phyloP scores from a whole-genome alignment of 2,113 vertebrate species.

The Fukomys damarensis region DNA sequence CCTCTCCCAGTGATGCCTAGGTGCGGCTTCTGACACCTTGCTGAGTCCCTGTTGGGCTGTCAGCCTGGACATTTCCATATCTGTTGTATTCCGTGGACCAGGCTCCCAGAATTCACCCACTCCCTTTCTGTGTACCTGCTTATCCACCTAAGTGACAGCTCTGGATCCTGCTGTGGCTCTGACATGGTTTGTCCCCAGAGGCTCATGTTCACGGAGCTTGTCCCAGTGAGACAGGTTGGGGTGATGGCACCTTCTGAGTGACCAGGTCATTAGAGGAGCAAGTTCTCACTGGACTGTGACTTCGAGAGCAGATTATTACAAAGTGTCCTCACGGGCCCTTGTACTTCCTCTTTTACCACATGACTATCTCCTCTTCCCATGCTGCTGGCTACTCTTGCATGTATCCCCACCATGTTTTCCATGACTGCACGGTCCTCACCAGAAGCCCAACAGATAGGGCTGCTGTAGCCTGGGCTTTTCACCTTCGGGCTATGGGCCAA shows the following conservation, averaged over 20 bases:
- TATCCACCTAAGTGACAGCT: neutral
- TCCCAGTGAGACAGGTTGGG: neutral
- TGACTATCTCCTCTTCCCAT: neutral
- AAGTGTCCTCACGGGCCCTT: neutral
- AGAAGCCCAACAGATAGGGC: neutral
- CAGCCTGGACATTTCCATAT: neutral
- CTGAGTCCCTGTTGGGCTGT: fast-evolving
- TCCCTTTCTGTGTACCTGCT: neutral
- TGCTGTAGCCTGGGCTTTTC: neutral
- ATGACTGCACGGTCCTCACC: neutral
- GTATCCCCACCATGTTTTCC: neutral
- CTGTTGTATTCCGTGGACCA: neutral
- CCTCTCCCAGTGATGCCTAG: neutral
- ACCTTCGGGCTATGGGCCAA: neutral
- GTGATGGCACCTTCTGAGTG: neutral
- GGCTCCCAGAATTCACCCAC: neutral
- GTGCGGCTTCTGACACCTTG: neutral
- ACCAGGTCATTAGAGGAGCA: neutral
- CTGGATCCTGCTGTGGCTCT: neutral
- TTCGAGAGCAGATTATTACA: neutral
- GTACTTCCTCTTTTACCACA: neutral
- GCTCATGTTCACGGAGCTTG: neutral
- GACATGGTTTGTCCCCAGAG: neutral
- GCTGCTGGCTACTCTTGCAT: neutral
- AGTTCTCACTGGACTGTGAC: neutral